These are phyloP conservation scores for Bacillus rossius DNA, from an alignment of 1,140 invertebrate species.

Conservation along the genomic window DNA sequence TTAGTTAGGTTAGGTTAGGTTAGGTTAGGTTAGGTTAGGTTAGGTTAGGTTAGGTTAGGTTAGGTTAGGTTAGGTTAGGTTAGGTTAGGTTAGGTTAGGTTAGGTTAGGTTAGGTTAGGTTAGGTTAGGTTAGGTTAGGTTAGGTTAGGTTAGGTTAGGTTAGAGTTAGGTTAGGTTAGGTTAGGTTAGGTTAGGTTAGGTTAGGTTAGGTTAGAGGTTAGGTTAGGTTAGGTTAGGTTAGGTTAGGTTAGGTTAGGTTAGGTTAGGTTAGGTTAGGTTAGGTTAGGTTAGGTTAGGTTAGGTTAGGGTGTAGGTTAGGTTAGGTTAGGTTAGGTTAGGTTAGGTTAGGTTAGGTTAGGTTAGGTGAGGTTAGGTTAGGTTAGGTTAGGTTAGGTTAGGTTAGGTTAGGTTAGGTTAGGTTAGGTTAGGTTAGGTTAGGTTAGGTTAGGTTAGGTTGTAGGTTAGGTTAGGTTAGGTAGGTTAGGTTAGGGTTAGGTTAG, in stretches of 20 bases:
- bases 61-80: conserved; percentile 23
- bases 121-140: conserved; percentile 27
- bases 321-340: conserved; percentile 16
- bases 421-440: conserved; percentile 21
- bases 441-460: conserved; percentile 20
- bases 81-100: conserved; percentile 26
- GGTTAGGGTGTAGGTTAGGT: conserved; percentile 28
- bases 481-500: conserved; percentile 26
- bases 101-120: conserved; percentile 27
- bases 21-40: too few relatives aligned
- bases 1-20: conserved; percentile 19
- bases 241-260: conserved; percentile 27
- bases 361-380: conserved; percentile 21
- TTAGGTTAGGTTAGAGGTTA: not conserved
- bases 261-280: conserved; percentile 30
- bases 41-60: conserved; percentile 15
- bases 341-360: conserved; percentile 20
- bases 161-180: conserved; percentile 25
- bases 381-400: conserved; percentile 19
- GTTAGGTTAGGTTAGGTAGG: conserved; percentile 20
- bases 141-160: conserved; percentile 28
- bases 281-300: conserved; percentile 29
- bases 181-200: too few relatives aligned
- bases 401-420: too few relatives aligned
- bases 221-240: conserved; percentile 27